Conservation (phyloP, 2,797 vertebrate genomes). For the Limosa lapponica region DNA sequence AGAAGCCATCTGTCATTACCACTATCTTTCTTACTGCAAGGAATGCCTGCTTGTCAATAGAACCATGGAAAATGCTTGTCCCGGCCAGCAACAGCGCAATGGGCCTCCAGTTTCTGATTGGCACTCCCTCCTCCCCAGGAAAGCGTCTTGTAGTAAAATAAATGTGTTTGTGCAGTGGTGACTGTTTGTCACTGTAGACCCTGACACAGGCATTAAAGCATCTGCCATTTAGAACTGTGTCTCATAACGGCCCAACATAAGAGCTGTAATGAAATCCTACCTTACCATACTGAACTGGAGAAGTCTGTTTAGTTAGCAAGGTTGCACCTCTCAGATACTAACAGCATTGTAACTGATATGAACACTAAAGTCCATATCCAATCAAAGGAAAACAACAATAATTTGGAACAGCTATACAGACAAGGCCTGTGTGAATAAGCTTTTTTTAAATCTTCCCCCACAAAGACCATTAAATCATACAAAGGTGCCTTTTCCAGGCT, state of each 20-base stretch:
- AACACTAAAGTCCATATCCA: conserved; percentile 67
- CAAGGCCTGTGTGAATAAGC: neutral
- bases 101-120: conserved; percentile 14
- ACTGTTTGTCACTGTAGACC: conserved; percentile 76
- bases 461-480: neutral
- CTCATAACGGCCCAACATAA: conserved; percentile 79
- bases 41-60: neutral
- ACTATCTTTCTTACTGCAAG: neutral
- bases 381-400: conserved; percentile 68
- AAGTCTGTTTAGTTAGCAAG: conserved; percentile 77
- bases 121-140: conserved; percentile 23
- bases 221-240: conserved; percentile 74
- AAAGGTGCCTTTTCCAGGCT: neutral
- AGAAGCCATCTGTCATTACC: neutral
- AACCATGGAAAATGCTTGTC: conserved; percentile 20
- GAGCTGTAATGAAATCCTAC: conserved; percentile 73
- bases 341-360: conserved; percentile 66
- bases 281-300: conserved; percentile 70
- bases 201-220: conserved; percentile 76
- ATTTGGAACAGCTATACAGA: conserved; percentile 41
- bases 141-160: conserved; percentile 65
- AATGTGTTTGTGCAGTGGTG: conserved; percentile 84
- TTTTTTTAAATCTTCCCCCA: neutral
- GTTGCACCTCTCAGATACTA: conserved; percentile 61
- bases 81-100: neutral